A percentile compares a stretch with the other conserved stretches of the same genome.
These are phyloP conservation scores for Pogoniulus pusillus DNA, from an alignment of 2,797 vertebrate species.

Conservation along the genomic window DNA sequence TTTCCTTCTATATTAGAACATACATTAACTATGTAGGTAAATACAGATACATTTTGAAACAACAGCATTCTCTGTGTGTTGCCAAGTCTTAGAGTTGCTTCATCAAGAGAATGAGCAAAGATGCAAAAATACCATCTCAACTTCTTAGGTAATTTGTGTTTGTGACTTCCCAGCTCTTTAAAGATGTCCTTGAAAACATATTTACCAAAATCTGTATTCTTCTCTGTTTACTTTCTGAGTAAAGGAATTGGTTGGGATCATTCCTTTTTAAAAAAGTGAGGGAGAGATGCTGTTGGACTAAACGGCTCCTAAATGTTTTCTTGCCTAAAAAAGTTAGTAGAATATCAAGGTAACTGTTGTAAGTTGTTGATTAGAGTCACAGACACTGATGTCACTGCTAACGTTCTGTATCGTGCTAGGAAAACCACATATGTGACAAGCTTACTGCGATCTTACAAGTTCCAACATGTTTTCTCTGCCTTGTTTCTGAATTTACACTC, in stretches of 20 bases:
- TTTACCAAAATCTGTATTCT: background rate
- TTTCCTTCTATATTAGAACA: background rate
- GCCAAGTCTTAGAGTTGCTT: background rate
- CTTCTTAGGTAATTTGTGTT: background rate
- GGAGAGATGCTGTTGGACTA: background rate
- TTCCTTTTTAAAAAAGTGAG: background rate
- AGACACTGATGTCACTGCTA: background rate
- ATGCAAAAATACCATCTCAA: background rate
- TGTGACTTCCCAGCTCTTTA: background rate
- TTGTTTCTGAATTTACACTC: background rate
- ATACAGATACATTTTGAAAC: background rate
- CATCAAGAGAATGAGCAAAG: background rate
- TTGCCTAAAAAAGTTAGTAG: background rate
- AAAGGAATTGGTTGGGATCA: background rate
- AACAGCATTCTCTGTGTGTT: fast-evolving
- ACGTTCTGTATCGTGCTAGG: fast-evolving
- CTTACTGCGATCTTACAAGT: background rate
- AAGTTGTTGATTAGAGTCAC: background rate
- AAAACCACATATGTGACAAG: background rate
- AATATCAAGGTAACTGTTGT: background rate
- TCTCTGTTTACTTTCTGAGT: background rate
- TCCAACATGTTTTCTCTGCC: background rate
- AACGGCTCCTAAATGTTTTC: background rate
- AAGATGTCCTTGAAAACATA: background rate
- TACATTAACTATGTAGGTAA: background rate